Conservation (phyloP, 1,140 invertebrate genomes). For the Camponotus vicinus region DNA sequence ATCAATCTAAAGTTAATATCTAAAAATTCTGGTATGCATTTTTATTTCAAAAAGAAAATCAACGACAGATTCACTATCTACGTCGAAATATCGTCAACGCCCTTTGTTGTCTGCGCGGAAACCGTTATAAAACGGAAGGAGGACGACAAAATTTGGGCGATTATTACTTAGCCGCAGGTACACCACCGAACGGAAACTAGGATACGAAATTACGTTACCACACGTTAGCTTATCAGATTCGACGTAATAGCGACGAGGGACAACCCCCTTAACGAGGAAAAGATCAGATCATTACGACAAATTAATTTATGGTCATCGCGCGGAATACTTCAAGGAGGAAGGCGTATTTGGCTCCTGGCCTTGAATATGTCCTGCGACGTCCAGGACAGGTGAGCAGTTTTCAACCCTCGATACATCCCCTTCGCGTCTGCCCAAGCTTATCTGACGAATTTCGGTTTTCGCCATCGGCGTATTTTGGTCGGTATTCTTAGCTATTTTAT, state of each 20-base stretch:
- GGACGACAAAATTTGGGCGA: slow-evolving; percentile 2
- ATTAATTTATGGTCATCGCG: slow-evolving; percentile 69
- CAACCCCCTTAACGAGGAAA: slow-evolving; percentile 66
- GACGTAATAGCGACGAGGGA: slow-evolving; percentile 52
- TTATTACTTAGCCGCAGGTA: slow-evolving; percentile 11
- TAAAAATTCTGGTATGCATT: background rate
- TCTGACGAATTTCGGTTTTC: slow-evolving; percentile 28
- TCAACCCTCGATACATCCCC: slow-evolving; percentile 46
- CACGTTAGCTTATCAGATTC: slow-evolving; percentile 55
- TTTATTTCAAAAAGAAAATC: background rate
- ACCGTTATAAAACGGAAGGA: slow-evolving; percentile 29
- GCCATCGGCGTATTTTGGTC: background rate
- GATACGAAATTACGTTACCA: slow-evolving; percentile 61
- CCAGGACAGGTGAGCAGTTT: slow-evolving; percentile 65
- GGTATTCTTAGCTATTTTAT: slow-evolving; percentile 11
- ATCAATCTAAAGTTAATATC: background rate
- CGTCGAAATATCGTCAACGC: background rate
- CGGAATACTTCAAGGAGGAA: slow-evolving; percentile 27
- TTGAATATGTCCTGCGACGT: slow-evolving; percentile 12
- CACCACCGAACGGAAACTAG: slow-evolving; percentile 36
- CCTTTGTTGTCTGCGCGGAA: slow-evolving; percentile 9
- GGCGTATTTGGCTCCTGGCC: slow-evolving; percentile 14
- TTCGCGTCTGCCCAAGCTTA: slow-evolving; percentile 3
- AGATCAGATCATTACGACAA: slow-evolving; percentile 68
- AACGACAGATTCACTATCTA: background rate